These are phyloP conservation scores for Notoglanidium macrostoma DNA, from an alignment of 2,797 vertebrate genomes.

Conservation along the genomic window DNA sequence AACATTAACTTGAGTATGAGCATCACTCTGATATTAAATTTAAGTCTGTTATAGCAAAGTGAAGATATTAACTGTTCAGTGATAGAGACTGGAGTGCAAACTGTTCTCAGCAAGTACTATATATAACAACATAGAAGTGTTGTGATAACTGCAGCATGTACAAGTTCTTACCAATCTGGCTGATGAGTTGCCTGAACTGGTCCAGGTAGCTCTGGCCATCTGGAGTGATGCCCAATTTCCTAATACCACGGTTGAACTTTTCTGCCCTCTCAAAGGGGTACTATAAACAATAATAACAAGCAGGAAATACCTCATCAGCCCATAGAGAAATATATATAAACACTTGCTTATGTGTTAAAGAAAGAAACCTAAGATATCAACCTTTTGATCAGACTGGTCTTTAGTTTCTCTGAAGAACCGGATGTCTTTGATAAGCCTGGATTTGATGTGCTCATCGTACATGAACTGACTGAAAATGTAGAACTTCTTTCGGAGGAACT, in stretches of 20 bases:
- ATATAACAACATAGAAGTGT: constrained; percentile 5
- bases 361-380: constrained; percentile 52
- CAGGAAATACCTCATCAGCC: neutral
- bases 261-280: constrained; percentile 98
- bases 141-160: constrained; percentile 14
- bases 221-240: constrained; percentile 94
- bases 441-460: constrained; percentile 99
- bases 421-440: constrained; percentile 97
- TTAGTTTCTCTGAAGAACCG: constrained; percentile 98
- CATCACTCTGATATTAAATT: neutral
- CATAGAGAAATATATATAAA: neutral
- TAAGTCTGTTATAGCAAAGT: neutral
- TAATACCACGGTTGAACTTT: constrained; percentile 97
- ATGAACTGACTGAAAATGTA: constrained; percentile 99
- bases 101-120: neutral
- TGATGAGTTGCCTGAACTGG: constrained; percentile 98
- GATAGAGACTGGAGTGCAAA: neutral
- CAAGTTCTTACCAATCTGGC: constrained; percentile 88
- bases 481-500: constrained; percentile 97
- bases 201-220: constrained; percentile 98
- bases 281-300: constrained; percentile 65
- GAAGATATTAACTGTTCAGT: neutral
- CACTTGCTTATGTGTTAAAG: neutral
- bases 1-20: neutral
- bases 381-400: constrained; percentile 98